Base-by-base conservation (phyloP, 2,113 vertebrate species). In the Cepphus grylle region DNA sequence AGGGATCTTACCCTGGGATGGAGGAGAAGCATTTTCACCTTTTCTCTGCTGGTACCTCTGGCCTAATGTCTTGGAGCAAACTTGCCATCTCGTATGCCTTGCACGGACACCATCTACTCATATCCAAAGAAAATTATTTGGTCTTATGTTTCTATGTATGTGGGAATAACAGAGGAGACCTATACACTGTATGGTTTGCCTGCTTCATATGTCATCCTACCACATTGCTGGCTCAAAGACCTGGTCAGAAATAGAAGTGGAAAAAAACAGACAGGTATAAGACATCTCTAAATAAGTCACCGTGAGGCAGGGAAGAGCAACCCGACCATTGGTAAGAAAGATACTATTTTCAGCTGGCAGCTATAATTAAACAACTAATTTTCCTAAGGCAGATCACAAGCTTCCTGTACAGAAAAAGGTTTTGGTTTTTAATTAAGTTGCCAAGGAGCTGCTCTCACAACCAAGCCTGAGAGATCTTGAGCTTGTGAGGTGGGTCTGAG, bases 351-450 rank as follows among this genome's bases (percentile, higher is more conserved):
- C 84, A 95, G 92, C 81, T 93, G 73, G 55, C 56, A 87, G 59
- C 84, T 95, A 93, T 91, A 96, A 95, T 96, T 95, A 97, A 94
- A 93, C 90, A 91, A 80, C 69, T 91, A 22, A 1, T 78, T 94
- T 95, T 96, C 76, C 81, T 91, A 86, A 86, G 77, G 80, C 81
- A 95, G 52, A 92, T 95, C 91, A 96, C 86, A 95, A 88, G 85
- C 70, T 96, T 94, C 89, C 77, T 90, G 84, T 85, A 71, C 77
- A 91, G 77, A 72, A 92, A 87, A 95, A 78, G 40, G 59, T 23
- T 89, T 93, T 20, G 11, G 6, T 30, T 94, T 93, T 84, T 94
- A 97, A 94, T 93, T 80, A 92, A 90, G 82, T 88, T 93, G 62
- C 79, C 80, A 84, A 92, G 88, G 49, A 90, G n/a, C 42, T 86